Percentiles rank a stretch among this genome's conserved stretches.
phyloP scores from a whole-genome alignment of 2,888 invertebrate species.

The Thelaira solivaga region DNA sequence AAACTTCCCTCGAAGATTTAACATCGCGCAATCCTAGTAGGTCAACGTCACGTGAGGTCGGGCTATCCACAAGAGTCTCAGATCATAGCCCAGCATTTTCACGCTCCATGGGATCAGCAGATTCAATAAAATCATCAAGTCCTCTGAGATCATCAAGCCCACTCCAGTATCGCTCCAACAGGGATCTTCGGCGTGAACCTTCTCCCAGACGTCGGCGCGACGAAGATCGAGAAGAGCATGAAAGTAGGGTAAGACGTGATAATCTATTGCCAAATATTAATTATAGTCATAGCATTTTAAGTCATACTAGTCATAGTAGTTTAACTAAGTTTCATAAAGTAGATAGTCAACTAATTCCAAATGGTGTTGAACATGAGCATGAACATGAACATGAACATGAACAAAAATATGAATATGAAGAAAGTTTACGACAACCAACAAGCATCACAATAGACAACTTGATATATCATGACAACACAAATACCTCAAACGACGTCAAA shows the following conservation, averaged over 20 bases:
- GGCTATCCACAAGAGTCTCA: constrained; percentile 71
- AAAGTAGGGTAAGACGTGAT: constrained; percentile 76
- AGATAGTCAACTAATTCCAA: constrained; percentile 76
- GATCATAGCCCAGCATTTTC: constrained; percentile 62
- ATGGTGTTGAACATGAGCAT: constrained; percentile 52
- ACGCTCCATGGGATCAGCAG: constrained; percentile 70
- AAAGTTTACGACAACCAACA: constrained; percentile 56
- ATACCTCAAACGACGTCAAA: constrained; percentile 52
- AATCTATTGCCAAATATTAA: constrained; percentile 75
- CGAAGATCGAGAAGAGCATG: constrained; percentile 75
- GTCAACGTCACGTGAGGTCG: constrained; percentile 66
- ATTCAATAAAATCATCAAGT: constrained; percentile 70
- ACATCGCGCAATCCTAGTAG: constrained; percentile 69
- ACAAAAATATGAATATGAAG: constrained; percentile 44
- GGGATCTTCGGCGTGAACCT: constrained; percentile 72
- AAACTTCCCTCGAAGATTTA: constrained; percentile 70
- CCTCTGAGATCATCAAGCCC: constrained; percentile 70
- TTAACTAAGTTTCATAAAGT: constrained; percentile 77
- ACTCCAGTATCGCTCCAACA: constrained; percentile 69
- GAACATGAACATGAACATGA: too few species aligned
- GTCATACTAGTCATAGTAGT: constrained; percentile 73
- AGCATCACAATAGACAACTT: constrained; percentile 64
- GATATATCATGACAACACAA: constrained; percentile 61
- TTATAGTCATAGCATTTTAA: constrained; percentile 73
- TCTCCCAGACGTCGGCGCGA: constrained; percentile 74